phyloP scores from a whole-genome alignment of 2,113 vertebrate genomes.

The Benitochromis conjunctus region DNA sequence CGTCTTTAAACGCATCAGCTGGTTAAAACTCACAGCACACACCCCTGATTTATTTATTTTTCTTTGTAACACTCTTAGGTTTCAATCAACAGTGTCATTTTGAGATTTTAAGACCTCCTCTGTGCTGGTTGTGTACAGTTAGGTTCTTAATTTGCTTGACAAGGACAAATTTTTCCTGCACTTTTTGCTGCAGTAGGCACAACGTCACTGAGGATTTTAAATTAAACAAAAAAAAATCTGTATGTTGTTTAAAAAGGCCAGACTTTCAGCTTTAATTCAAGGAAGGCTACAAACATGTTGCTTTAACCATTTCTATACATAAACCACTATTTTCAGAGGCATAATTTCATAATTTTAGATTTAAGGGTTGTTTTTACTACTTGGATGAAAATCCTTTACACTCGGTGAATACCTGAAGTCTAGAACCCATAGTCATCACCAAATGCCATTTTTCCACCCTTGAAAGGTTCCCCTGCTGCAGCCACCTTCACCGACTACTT shows the following conservation, averaged over 20 bases:
- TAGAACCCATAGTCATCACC: not conserved
- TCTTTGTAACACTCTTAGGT: not conserved
- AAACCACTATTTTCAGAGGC: not conserved
- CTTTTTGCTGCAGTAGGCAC: not conserved
- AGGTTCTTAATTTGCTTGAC: not conserved
- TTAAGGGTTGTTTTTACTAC: not conserved
- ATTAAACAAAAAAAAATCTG: not conserved
- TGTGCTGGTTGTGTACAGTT: not conserved
- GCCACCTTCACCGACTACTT: not conserved
- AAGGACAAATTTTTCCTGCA: not conserved
- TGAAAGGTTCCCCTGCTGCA: not conserved
- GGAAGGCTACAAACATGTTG: not conserved
- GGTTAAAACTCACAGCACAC: not conserved
- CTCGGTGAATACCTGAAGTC: not conserved
- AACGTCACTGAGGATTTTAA: not conserved
- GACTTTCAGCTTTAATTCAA: not conserved
- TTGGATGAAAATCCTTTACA: not conserved
- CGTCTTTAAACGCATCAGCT: not conserved
- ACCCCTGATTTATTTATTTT: accelerated
- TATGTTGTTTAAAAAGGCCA: not conserved
- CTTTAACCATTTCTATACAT: not conserved
- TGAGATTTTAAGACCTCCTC: not conserved
- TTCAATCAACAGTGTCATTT: not conserved
- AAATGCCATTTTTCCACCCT: not conserved
- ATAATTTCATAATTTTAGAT: not conserved